Conservation (phyloP, 37 sponge, comb jelly and placozoan species). For the Sycon ciliatum region DNA sequence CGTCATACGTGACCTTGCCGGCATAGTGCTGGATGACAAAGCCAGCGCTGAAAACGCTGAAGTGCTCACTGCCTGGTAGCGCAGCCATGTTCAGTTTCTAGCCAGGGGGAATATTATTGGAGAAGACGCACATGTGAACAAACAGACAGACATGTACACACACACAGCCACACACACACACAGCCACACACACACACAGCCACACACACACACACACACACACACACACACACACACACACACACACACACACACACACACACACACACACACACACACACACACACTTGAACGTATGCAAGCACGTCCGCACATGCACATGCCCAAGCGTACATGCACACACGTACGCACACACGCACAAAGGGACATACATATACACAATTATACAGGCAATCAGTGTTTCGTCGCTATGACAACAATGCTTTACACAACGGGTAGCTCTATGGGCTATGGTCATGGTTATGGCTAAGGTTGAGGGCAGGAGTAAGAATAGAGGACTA, state of each 20-base stretch:
- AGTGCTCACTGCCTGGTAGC: constrained; percentile 71
- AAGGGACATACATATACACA: too few species aligned
- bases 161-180: neutral
- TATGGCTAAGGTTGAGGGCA: too few species aligned
- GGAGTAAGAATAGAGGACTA: too few species aligned
- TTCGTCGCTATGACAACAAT: too few species aligned
- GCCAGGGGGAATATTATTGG: neutral
- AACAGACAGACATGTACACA: neutral
- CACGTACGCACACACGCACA: too few species aligned
- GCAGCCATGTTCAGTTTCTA: constrained; percentile 72
- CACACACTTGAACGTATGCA: neutral
- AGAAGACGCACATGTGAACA: too few species aligned
- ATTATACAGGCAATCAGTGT: too few species aligned
- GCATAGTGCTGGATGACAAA: constrained; percentile 91
- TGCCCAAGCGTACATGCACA: neutral
- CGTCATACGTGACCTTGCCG: constrained; percentile 89
- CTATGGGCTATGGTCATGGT: too few species aligned
- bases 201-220: constrained; percentile 5
- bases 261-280: constrained; percentile 5
- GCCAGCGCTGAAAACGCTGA: constrained; percentile 76
- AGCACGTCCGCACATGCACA: neutral
- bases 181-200: neutral
- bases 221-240: neutral
- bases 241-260: constrained; percentile 5
- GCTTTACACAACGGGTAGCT: too few species aligned